phyloP scores from a whole-genome alignment of 1,140 invertebrate species.

The Hypothenemus hampei region DNA sequence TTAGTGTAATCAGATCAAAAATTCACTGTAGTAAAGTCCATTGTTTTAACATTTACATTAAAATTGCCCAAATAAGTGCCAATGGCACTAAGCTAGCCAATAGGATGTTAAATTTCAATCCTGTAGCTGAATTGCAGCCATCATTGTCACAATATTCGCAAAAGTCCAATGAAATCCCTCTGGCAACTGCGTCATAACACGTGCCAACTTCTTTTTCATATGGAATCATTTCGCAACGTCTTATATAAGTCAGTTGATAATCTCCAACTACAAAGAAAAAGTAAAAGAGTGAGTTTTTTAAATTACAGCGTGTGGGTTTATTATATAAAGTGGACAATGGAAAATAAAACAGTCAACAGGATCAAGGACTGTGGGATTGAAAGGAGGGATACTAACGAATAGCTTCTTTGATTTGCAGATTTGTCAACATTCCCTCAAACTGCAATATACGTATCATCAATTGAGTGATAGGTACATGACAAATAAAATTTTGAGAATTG shows the following conservation, averaged over 20 bases:
- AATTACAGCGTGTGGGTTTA: no score
- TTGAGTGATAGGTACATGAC: no score
- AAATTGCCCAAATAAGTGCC: constrained; percentile 17
- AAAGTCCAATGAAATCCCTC: constrained; percentile 52
- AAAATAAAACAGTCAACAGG: no score
- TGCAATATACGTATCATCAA: no score
- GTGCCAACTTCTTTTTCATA: constrained; percentile 50
- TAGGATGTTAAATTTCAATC: constrained; percentile 26
- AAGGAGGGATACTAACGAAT: no score
- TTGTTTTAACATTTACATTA: no score
- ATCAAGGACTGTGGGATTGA: no score
- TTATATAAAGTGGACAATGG: no score
- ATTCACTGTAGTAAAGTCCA: not conserved
- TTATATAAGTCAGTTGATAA: constrained; percentile 26
- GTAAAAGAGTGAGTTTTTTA: no score
- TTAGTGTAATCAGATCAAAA: not conserved
- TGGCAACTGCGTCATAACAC: constrained; percentile 48
- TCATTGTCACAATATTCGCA: constrained; percentile 43
- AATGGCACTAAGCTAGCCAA: constrained; percentile 21
- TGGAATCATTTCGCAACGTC: constrained; percentile 52
- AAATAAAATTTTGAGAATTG: no score
- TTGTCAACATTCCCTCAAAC: no score
- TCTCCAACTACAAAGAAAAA: constrained; percentile 26
- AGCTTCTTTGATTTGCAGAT: no score
- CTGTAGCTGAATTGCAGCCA: constrained; percentile 38